Conservation (phyloP, 2,797 vertebrate genomes). For the Eremophila alpestris region DNA sequence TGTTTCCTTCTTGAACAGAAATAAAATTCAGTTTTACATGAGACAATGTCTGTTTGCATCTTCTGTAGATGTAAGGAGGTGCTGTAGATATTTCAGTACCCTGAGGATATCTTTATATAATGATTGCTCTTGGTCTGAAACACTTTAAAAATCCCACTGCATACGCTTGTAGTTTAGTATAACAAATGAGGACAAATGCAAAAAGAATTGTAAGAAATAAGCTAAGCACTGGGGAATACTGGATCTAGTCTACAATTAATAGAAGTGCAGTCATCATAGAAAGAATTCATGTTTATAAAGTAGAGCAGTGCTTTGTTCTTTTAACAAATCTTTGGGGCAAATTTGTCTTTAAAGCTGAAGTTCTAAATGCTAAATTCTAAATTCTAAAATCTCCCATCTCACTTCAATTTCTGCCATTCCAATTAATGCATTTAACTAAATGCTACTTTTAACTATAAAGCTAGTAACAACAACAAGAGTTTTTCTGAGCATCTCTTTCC, state of each 20-base stretch:
- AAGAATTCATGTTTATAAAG: neutral
- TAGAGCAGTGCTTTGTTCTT: neutral
- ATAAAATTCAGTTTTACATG: neutral
- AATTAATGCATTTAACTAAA: neutral
- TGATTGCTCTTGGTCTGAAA: slow-evolving; percentile 12
- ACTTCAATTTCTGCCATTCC: neutral
- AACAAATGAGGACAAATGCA: slow-evolving; percentile 24
- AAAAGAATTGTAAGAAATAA: slow-evolving; percentile 19
- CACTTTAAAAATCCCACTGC: slow-evolving; percentile 30
- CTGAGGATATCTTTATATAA: slow-evolving; percentile 41
- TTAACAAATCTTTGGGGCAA: neutral
- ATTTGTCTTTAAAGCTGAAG: neutral
- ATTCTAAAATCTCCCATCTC: neutral
- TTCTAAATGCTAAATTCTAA: neutral
- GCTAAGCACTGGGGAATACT: neutral
- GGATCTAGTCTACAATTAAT: neutral
- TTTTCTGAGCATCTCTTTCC: neutral
- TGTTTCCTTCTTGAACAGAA: neutral
- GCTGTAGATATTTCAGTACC: slow-evolving; percentile 7
- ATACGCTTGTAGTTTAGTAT: slow-evolving; percentile 19
- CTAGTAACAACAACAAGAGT: neutral
- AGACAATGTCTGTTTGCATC: neutral
- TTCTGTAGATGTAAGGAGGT: neutral
- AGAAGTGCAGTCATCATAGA: neutral
- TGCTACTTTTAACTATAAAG: neutral